phyloP scores from a whole-genome alignment of 2,113 vertebrate genomes.

The Antennarius striatus region DNA sequence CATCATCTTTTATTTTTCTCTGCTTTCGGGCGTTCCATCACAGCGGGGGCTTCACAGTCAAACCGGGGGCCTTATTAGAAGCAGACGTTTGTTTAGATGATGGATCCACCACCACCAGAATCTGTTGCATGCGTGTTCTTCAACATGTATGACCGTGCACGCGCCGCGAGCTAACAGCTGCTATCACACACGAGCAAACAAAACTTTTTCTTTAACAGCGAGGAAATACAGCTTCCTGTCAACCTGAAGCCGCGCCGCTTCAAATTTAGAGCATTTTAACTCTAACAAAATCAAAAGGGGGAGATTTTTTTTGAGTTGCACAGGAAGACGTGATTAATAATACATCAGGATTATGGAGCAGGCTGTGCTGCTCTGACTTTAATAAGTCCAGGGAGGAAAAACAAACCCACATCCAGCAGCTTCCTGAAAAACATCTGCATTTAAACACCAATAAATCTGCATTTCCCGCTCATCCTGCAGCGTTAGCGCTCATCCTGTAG shows the following conservation, averaged over 20 bases:
- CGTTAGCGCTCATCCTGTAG: conserved; percentile 10
- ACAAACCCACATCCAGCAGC: conserved; percentile 61
- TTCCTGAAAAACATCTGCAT: conserved; percentile 70
- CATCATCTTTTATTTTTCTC: too few species aligned
- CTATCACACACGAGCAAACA: too few species aligned
- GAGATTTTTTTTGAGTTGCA: conserved; percentile 65
- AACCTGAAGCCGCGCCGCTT: conserved; percentile 54
- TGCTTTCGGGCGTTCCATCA: too few species aligned
- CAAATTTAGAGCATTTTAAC: conserved; percentile 63
- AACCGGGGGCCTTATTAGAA: conserved; percentile 13
- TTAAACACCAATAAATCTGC: conserved; percentile 61
- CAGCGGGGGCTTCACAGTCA: too few species aligned
- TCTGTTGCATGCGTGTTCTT: too few species aligned
- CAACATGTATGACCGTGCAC: too few species aligned
- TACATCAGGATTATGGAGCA: conserved; percentile 77
- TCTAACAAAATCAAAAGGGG: conserved; percentile 60
- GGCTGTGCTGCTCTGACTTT: conserved; percentile 70
- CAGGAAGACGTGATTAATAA: conserved; percentile 77
- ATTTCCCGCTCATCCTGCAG: conserved; percentile 16
- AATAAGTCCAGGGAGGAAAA: conserved; percentile 74
- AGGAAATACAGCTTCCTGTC: conserved; percentile 69
- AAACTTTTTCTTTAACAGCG: conserved; percentile 22
- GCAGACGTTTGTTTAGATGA: background rate
- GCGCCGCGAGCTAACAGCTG: too few species aligned
- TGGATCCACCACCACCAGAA: too few species aligned